Percentiles rank a stretch among this genome's conserved stretches.
phyloP scores from a whole-genome alignment of 2,113 vertebrate species.

The Microcebus jonahi region DNA sequence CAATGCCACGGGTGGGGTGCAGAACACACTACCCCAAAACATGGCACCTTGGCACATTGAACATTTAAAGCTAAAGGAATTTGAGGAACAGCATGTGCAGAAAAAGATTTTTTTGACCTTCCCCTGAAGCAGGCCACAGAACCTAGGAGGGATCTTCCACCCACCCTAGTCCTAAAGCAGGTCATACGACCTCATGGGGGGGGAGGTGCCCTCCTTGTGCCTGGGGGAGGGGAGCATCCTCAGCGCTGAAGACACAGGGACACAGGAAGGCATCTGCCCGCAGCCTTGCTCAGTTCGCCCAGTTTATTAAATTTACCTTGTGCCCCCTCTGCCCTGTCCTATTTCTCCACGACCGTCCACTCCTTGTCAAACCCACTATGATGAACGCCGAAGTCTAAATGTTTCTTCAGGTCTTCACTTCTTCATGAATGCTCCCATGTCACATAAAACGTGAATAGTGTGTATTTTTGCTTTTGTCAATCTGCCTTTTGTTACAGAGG shows the following conservation, averaged over 20 bases:
- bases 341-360: neutral
- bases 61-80: neutral
- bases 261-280: neutral
- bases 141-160: neutral
- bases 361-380: neutral
- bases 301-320: accelerated
- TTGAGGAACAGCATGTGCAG: no score
- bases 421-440: neutral
- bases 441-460: neutral
- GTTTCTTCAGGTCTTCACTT: neutral
- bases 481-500: neutral
- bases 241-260: neutral
- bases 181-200: neutral
- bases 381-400: no score
- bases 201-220: neutral
- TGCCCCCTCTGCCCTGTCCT: neutral
- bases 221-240: neutral
- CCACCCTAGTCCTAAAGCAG: neutral
- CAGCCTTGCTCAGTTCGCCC: neutral
- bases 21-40: neutral
- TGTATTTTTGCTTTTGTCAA: neutral
- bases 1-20: neutral
- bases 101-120: neutral
- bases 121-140: neutral
- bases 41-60: neutral